Evolutionary conservation across 2,888 invertebrate species (phyloP).

Genomic region (Synanthedon andrenaeformis): DNA sequence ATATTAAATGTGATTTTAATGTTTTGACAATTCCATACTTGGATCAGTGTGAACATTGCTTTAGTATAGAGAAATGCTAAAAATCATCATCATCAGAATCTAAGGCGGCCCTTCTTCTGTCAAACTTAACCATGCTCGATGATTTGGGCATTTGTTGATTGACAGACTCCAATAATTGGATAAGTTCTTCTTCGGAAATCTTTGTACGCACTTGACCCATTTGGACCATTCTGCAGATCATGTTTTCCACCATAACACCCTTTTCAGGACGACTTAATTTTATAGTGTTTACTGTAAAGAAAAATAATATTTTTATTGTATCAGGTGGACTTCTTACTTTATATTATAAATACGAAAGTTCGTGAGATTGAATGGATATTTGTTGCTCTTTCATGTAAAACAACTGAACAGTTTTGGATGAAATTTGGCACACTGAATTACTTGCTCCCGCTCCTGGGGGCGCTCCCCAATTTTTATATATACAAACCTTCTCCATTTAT

Average conservation of each 20-base stretch:
- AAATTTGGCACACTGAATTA: no score
- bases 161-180: constrained; percentile 85
- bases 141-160: constrained; percentile 86
- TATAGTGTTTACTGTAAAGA: constrained; percentile 89
- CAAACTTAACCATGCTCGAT: constrained; percentile 88
- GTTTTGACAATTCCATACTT: no score
- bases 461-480: no score
- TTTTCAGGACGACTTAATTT: constrained; percentile 96
- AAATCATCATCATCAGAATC: constrained; percentile 84
- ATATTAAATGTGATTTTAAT: no score
- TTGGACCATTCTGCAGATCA: constrained; percentile 95
- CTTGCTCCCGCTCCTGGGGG: no score
- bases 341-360: no score
- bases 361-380: no score
- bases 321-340: neutral
- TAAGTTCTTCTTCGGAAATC: constrained; percentile 88
- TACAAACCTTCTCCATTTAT: no score
- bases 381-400: no score
- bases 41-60: no score
- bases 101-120: constrained; percentile 87
- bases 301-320: neutral
- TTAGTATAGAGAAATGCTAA: constrained; percentile 18
- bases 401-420: no score
- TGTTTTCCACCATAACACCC: constrained; percentile 92
- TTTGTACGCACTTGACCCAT: constrained; percentile 87